Conservation (phyloP, 1,140 invertebrate species). For the Papilio glaucus region DNA sequence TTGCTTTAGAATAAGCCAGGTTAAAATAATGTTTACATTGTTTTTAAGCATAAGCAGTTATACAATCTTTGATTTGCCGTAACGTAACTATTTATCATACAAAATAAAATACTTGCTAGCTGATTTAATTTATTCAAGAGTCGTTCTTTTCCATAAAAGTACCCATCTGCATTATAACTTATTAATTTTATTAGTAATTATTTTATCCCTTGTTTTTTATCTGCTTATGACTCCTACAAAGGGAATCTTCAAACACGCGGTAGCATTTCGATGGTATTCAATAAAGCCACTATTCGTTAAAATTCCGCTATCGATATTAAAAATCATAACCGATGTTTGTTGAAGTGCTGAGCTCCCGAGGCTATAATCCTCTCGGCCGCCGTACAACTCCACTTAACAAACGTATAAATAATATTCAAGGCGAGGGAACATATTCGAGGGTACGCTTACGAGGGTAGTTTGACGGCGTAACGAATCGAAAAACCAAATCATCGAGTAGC, state of each 20-base stretch:
- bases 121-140: too few relatives aligned
- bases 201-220: too few relatives aligned
- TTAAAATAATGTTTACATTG: conserved; percentile 10
- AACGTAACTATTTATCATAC: too few relatives aligned
- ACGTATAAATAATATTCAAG: conserved; percentile 83
- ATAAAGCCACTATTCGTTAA: conserved; percentile 51
- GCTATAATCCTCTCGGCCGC: conserved; percentile 74
- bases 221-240: neutral
- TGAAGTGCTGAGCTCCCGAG: conserved; percentile 78
- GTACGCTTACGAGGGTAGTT: conserved; percentile 79
- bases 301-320: conserved; percentile 70
- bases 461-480: conserved; percentile 83
- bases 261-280: conserved; percentile 15
- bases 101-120: too few relatives aligned
- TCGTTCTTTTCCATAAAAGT: too few relatives aligned
- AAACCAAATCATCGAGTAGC: conserved; percentile 83
- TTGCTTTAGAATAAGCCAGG: neutral
- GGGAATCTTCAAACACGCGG: neutral
- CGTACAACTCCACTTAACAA: conserved; percentile 80
- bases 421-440: conserved; percentile 81
- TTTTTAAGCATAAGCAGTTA: neutral
- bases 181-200: too few relatives aligned
- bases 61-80: too few relatives aligned
- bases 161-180: too few relatives aligned
- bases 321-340: conserved; percentile 81